Percentiles rank a stretch among this genome's conserved stretches.
phyloP scores from a whole-genome alignment of 2,888 invertebrate genomes.

The Tetragnatha montana region DNA sequence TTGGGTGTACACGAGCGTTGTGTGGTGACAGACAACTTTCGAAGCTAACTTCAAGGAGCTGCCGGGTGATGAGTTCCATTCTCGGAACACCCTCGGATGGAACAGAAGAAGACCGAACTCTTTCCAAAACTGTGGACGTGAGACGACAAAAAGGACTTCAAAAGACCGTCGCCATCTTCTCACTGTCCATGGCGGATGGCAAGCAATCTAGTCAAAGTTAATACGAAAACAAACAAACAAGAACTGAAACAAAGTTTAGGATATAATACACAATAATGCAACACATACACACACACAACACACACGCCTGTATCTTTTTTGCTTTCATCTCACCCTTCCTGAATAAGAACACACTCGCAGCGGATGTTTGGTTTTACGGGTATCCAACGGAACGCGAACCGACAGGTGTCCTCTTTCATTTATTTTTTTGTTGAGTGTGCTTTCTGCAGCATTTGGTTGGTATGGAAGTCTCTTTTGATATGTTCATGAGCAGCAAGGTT shows the following conservation, averaged over 20 bases:
- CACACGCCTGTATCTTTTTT: slow-evolving; percentile 37
- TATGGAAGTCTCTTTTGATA: background rate
- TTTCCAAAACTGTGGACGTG: background rate
- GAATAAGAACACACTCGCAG: background rate
- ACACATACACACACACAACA: no score
- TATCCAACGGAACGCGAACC: background rate
- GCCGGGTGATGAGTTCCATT: no score
- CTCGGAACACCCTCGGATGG: no score
- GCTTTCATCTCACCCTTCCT: slow-evolving; percentile 40
- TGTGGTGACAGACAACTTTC: no score
- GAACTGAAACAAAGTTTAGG: slow-evolving; percentile 50
- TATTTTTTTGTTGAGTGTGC: background rate
- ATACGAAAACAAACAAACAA: background rate
- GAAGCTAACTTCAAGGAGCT: no score
- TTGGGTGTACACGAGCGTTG: no score
- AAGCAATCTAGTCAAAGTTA: slow-evolving; percentile 64
- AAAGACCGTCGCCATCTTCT: background rate
- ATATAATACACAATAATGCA: background rate
- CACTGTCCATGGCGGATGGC: slow-evolving; percentile 16
- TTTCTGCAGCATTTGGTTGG: background rate
- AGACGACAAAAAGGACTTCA: background rate
- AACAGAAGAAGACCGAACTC: background rate
- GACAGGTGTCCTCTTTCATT: background rate
- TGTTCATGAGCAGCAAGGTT: background rate
- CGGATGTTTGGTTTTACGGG: slow-evolving; percentile 16